These are phyloP conservation scores for Pongo abelii DNA, from an alignment of 2,113 vertebrate species.

Conservation along the genomic window DNA sequence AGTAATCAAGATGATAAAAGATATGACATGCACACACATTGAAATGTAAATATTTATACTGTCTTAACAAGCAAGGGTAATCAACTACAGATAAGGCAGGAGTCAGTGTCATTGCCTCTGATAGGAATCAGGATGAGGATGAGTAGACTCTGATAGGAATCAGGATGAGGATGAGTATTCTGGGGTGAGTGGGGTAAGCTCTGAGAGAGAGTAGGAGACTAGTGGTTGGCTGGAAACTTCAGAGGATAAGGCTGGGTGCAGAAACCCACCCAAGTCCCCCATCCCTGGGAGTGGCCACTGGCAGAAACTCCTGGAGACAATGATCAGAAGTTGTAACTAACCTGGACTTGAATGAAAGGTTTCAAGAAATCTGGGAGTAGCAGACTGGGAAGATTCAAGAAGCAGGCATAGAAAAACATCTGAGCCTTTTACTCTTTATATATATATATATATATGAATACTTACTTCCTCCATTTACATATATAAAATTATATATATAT, in stretches of 20 bases:
- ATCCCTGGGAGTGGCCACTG: neutral
- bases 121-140: neutral
- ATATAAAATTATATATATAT: neutral
- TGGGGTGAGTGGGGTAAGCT: neutral
- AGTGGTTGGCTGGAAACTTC: neutral
- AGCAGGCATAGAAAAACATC: neutral
- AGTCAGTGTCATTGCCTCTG: neutral
- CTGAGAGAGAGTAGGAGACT: neutral
- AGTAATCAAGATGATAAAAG: conserved; percentile 41
- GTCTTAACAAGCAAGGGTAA: neutral
- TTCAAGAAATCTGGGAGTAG: neutral
- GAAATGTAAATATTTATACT: neutral
- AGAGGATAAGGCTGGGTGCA: neutral
- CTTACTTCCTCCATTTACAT: neutral
- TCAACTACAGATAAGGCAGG: neutral
- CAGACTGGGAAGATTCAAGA: neutral
- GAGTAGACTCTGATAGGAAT: neutral
- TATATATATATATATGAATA: neutral
- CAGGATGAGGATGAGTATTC: neutral
- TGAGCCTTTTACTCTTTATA: neutral
- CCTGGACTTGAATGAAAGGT: neutral
- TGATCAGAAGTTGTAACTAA: neutral
- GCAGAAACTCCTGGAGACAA: neutral
- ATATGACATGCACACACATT: neutral
- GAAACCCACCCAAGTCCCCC: neutral